Conservation (phyloP, 1,140 invertebrate species). For the Mycetomoellerius zeteki region DNA sequence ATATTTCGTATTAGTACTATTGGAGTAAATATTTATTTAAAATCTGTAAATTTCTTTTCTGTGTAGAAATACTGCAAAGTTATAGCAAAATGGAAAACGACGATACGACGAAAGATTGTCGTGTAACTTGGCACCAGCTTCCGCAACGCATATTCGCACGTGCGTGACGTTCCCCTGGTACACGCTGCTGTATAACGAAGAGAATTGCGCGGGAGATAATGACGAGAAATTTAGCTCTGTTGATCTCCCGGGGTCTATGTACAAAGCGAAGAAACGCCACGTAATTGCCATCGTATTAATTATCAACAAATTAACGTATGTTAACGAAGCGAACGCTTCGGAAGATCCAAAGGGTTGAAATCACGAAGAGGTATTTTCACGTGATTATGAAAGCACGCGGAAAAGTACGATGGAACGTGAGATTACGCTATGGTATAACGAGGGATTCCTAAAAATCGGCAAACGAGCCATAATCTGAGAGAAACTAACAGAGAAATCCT, state of each 20-base stretch:
- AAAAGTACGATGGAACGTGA: slow-evolving; percentile 54
- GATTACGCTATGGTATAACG: slow-evolving; percentile 38
- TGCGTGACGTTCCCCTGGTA: neutral
- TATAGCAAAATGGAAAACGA: slow-evolving; percentile 44
- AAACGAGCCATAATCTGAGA: slow-evolving; percentile 29
- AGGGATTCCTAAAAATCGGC: slow-evolving; percentile 23
- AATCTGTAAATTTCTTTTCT: too few relatives aligned
- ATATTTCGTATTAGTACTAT: too few relatives aligned
- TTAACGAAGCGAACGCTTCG: slow-evolving; percentile 53
- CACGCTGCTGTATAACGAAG: slow-evolving; percentile 48
- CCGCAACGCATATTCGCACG: slow-evolving; percentile 20
- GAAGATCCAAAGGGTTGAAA: slow-evolving; percentile 10
- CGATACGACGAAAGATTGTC: slow-evolving; percentile 49
- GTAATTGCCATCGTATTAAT: slow-evolving; percentile 62
- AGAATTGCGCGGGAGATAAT: slow-evolving; percentile 67
- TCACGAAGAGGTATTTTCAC: slow-evolving; percentile 30
- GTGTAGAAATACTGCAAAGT: slow-evolving; percentile 48
- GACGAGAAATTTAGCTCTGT: slow-evolving; percentile 69
- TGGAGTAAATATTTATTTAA: too few relatives aligned
- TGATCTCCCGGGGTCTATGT: slow-evolving; percentile 11
- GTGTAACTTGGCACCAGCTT: slow-evolving; percentile 11
- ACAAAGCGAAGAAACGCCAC: slow-evolving; percentile 61
- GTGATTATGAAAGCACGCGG: slow-evolving; percentile 34
- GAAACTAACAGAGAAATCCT: neutral
- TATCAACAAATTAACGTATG: slow-evolving; percentile 58